Percentiles rank a stretch among this genome's conserved stretches.
These are phyloP conservation scores for Xylocampa areola DNA, from an alignment of 2,888 invertebrate genomes.

Conservation along the genomic window DNA sequence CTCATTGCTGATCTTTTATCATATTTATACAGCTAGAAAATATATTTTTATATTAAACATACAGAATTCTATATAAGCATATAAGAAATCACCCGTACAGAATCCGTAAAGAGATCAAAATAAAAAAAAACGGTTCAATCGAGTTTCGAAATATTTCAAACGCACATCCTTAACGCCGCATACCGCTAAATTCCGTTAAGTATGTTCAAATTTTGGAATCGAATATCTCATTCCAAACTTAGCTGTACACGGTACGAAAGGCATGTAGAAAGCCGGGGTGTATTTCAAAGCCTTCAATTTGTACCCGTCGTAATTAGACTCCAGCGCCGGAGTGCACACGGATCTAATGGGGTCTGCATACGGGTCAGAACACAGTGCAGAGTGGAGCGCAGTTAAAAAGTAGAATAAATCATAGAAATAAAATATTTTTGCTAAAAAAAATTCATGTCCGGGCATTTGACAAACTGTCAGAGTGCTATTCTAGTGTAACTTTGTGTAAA, in stretches of 20 bases:
- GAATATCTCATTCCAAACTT: conserved; percentile 64
- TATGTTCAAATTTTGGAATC: conserved; percentile 52
- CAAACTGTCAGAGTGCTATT: too few relatives aligned
- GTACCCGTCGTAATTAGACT: conserved; percentile 75
- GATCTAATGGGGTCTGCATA: conserved; percentile 59
- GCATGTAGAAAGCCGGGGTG: conserved; percentile 63
- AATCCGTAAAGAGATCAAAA: too few relatives aligned
- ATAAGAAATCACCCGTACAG: too few relatives aligned
- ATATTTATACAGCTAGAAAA: too few relatives aligned
- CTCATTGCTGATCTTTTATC: too few relatives aligned
- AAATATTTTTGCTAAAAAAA: too few relatives aligned
- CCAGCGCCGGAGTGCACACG: conserved; percentile 60
- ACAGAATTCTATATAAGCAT: too few relatives aligned
- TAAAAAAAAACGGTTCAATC: conserved; percentile 10
- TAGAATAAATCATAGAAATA: conserved; percentile 54
- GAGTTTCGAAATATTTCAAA: conserved; percentile 16
- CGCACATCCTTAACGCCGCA: conserved; percentile 18
- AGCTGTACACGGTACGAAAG: conserved; percentile 51
- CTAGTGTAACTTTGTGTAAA: too few relatives aligned
- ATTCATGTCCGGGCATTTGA: too few relatives aligned
- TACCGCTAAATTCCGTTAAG: conserved; percentile 45
- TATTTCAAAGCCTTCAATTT: conserved; percentile 79
- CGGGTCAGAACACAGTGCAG: conserved; percentile 56
- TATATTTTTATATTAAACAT: too few relatives aligned
- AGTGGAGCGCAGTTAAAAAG: conserved; percentile 45